Evolutionary conservation across 2,888 invertebrate species (phyloP).

Genomic region (Synanthedon formicaeformis): DNA sequence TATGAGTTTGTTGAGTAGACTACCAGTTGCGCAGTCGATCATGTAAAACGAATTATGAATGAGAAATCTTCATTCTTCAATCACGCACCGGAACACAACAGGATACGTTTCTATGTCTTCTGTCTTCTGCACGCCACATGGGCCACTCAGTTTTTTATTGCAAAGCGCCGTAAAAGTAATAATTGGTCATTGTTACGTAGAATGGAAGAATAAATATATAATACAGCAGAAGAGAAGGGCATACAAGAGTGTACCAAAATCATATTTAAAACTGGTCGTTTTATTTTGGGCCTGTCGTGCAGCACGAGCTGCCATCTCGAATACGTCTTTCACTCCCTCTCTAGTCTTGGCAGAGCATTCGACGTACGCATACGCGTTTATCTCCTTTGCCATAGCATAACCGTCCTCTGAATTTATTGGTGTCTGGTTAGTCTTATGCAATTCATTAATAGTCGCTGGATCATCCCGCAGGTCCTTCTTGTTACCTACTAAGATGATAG

Average conservation of each 20-base stretch:
- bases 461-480: constrained; percentile 97
- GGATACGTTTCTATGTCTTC: no score
- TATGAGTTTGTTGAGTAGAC: no score
- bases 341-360: constrained; percentile 99
- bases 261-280: constrained; percentile 74
- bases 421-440: constrained; percentile 98
- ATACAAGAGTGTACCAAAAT: no score
- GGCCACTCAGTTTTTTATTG: no score
- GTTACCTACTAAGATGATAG: constrained; percentile 98
- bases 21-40: no score
- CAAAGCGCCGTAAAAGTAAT: no score
- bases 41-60: not conserved
- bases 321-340: constrained; percentile 98
- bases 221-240: no score
- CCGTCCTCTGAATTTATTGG: constrained; percentile 98
- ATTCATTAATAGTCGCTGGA: constrained; percentile 92
- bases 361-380: constrained; percentile 97
- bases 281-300: constrained; percentile 97
- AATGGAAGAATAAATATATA: no score
- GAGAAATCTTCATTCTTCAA: no score
- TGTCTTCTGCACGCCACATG: no score
- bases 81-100: no score
- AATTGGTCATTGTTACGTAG: no score
- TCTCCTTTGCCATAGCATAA: constrained; percentile 97
- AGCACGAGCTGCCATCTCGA: constrained; percentile 98